Conservation (phyloP, 2,113 vertebrate species). For the Amblyornis subalaris region DNA sequence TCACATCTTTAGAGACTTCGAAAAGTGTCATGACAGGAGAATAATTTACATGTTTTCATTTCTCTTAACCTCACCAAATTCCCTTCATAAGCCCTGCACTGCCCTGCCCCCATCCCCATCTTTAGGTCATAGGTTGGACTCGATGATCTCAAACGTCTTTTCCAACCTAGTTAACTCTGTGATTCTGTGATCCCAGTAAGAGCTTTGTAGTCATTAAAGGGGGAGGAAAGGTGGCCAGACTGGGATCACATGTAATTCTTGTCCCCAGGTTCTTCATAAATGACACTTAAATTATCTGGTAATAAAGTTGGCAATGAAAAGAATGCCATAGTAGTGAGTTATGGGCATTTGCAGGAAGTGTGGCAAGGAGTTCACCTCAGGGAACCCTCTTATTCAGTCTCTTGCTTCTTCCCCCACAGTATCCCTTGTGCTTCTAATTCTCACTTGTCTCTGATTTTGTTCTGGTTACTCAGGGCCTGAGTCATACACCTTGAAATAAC, state of each 20-base stretch:
- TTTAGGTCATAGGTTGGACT: too few relatives aligned
- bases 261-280: slow-evolving; percentile 15
- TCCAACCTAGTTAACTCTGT: too few relatives aligned
- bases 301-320: neutral
- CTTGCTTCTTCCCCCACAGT: neutral
- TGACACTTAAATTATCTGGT: neutral
- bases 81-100: neutral
- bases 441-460: neutral
- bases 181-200: neutral
- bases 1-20: neutral
- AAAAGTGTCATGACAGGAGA: neutral
- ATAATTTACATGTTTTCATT: neutral
- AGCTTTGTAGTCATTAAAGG: neutral
- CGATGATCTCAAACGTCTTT: too few relatives aligned
- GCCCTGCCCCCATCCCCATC: neutral
- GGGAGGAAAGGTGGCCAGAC: neutral
- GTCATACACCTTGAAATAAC: slow-evolving; percentile 9
- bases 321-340: neutral
- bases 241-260: neutral
- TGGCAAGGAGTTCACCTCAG: neutral
- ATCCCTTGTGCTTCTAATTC: neutral
- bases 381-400: neutral
- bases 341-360: neutral
- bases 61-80: neutral
- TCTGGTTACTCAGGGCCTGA: slow-evolving; percentile 14